Conservation (phyloP, 2,888 invertebrate species). For the Colostygia pectinataria region DNA sequence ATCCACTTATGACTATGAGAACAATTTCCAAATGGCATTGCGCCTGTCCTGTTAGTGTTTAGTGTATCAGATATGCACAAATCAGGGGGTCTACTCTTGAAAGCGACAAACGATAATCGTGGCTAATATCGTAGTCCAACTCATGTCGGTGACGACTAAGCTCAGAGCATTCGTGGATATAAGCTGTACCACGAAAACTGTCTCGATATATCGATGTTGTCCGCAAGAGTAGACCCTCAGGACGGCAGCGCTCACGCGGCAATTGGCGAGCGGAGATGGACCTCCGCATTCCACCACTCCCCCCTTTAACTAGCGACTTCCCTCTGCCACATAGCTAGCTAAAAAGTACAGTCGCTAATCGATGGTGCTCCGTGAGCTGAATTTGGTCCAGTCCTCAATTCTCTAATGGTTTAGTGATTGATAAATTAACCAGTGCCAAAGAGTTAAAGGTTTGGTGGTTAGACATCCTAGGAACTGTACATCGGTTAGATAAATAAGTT, state of each 20-base stretch:
- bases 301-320: slow-evolving; percentile 60
- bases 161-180: too few species aligned
- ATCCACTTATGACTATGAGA: not conserved
- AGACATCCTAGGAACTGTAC: too few species aligned
- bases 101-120: too few species aligned
- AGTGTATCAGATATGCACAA: slow-evolving; percentile 29
- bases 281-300: slow-evolving; percentile 62
- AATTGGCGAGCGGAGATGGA: slow-evolving; percentile 43
- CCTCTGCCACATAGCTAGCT: slow-evolving; percentile 38
- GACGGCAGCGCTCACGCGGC: slow-evolving; percentile 37
- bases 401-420: not conserved
- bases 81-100: too few species aligned
- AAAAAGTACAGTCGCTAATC: slow-evolving; percentile 20
- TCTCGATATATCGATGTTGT: too few species aligned
- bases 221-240: too few species aligned
- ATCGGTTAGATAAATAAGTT: too few species aligned
- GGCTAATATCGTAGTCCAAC: too few species aligned
- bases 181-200: too few species aligned
- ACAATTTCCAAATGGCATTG: slow-evolving; percentile 16
- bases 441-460: too few species aligned
- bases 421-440: not conserved
- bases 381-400: not conserved
- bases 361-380: slow-evolving; percentile 6
- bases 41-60: slow-evolving; percentile 12
- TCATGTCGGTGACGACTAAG: too few species aligned